Evolutionary conservation across 2,113 vertebrate species (phyloP).

Genomic region (Nanorana parkeri): DNA sequence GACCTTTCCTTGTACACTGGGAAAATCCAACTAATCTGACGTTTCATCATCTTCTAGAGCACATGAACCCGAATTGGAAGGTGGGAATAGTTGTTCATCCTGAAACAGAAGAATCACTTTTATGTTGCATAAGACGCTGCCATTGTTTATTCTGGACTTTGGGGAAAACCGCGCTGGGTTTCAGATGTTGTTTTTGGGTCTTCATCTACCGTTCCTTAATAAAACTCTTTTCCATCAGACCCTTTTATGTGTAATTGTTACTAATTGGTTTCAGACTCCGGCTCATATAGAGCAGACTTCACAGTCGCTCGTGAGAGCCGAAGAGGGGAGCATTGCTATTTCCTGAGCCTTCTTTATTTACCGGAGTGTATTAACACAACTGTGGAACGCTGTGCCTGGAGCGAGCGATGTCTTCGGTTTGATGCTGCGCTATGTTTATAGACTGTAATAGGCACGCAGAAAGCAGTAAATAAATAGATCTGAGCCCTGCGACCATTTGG

Average conservation of each 20-base stretch:
- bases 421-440: neutral
- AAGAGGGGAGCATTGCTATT: neutral
- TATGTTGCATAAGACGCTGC: neutral
- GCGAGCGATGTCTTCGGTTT: neutral
- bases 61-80: too few species aligned
- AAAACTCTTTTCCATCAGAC: neutral
- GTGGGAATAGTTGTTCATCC: neutral
- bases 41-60: too few species aligned
- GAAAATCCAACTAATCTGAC: too few species aligned
- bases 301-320: neutral
- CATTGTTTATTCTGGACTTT: constrained; percentile 1
- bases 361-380: neutral
- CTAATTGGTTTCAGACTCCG: constrained; percentile 27
- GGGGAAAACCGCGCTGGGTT: neutral
- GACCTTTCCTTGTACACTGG: too few species aligned
- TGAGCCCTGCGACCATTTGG: neutral
- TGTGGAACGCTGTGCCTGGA: neutral
- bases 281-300: neutral
- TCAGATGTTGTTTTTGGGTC: constrained; percentile 15
- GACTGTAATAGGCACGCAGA: neutral
- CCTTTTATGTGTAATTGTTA: constrained; percentile 30
- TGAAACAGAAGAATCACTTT: neutral
- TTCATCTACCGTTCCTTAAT: neutral
- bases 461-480: neutral
- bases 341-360: neutral